Evolutionary conservation across 2,797 vertebrate species (phyloP), one percentile per base, ranked within the genome.

Genomic region (Phalloptychus januarius): DNA sequence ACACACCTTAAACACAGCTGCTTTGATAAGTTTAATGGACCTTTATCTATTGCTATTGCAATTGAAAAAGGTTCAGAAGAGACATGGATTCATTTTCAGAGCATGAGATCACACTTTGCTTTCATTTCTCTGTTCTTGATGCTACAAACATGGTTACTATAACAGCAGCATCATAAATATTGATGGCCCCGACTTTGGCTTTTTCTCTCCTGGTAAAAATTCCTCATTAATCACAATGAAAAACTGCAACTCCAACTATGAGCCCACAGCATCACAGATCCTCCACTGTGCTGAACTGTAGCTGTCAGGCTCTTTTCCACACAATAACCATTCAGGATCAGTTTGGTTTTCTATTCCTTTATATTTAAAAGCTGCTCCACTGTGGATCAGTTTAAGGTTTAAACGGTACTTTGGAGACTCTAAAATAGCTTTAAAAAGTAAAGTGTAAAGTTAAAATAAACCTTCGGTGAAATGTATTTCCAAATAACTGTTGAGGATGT

Each of bases 81-180:
- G 31, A 80, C 42, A 77, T 38, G 61, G 45, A 82, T 75, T 83
- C 83, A 87, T 91, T 85, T 85, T 87, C 3, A 4, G n/a, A 54
- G 40, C 56, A n/a, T 79, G 80, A 74, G 67, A 78, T 79, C 76
- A 79, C 76, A 83, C 48, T 67, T 58, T 77, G 38, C 79, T 82
- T 83, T 83, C 40, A 58, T 18, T 72, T 56, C 77, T 76, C 75
- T 87, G 42, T 31, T 82, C 44, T 25, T 38, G 40, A 56, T 63
- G 23, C 36, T 48, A 23, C 56, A 33, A 65, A 40, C 12, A 23
- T 23, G 0, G 23, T 11, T 44, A 61, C 58, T 83, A 25, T 65
- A 54, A 74, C 50, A 74, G 52, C 12, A 75, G 6, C 61, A 48
- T 33, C 52, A 70, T 25, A 25, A 23, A 67, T 63, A 80, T 46